Percentiles rank a stretch among this genome's conserved stretches.
phyloP scores from a whole-genome alignment of 1,140 invertebrate species.

The Colletes gigas region DNA sequence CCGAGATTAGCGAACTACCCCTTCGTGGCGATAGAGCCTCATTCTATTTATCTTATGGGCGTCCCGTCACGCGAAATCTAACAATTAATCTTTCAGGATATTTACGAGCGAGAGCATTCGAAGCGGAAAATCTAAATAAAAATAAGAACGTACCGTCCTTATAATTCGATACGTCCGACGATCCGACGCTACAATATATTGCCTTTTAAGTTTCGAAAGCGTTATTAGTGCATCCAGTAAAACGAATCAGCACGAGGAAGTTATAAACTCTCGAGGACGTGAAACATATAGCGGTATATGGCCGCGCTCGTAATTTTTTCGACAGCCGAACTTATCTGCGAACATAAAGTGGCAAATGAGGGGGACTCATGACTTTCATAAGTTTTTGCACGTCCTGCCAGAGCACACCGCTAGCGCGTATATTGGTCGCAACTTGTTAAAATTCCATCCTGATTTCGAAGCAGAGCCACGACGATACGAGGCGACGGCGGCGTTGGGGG shows the following conservation, averaged over 20 bases:
- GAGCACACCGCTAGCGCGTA: constrained; percentile 14
- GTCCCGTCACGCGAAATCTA: no score
- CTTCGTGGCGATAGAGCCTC: no score
- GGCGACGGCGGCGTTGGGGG: background rate
- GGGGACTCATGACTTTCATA: constrained; percentile 57
- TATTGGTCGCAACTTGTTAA: constrained; percentile 57
- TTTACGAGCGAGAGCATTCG: background rate
- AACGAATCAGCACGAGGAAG: no score
- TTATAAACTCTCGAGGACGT: no score
- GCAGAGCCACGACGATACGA: constrained; percentile 27
- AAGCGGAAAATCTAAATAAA: background rate
- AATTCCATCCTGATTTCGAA: constrained; percentile 62
- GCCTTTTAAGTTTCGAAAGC: no score
- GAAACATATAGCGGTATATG: no score
- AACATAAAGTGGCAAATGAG: background rate
- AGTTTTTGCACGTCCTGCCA: constrained; percentile 44
- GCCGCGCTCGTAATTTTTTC: constrained; percentile 12
- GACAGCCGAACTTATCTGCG: background rate
- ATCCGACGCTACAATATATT: no score
- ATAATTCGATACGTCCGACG: no score
- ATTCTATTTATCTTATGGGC: background rate
- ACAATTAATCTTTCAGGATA: background rate
- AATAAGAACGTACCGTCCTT: no score
- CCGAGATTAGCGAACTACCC: background rate
- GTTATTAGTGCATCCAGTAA: no score